Conservation (phyloP, 2,113 vertebrate genomes). For the Bothrops jararaca region DNA sequence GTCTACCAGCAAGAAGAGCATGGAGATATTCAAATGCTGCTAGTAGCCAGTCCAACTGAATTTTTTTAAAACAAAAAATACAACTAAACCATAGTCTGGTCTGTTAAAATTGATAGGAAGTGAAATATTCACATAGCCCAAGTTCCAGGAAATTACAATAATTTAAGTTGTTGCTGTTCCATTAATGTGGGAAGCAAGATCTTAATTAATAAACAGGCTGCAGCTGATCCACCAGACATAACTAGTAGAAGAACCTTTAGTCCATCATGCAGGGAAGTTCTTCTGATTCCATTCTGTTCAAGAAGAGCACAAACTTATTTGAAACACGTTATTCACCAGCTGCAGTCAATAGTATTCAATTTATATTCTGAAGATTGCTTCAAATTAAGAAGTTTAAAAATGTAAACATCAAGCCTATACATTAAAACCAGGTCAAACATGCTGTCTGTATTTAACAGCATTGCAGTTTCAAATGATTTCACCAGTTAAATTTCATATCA, state of each 20-base stretch:
- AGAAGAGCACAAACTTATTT: neutral
- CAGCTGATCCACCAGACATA: neutral
- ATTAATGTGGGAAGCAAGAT: neutral
- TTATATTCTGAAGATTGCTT: neutral
- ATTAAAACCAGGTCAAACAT: neutral
- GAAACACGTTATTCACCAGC: neutral
- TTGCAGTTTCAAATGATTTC: neutral
- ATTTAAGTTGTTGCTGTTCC: neutral
- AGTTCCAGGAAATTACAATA: neutral
- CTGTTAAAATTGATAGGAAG: neutral
- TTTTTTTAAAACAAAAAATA: neutral
- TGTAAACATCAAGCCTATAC: neutral
- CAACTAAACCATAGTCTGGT: neutral
- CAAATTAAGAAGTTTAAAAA: neutral
- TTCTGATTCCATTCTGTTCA: neutral
- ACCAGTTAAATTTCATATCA: neutral
- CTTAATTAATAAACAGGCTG: neutral
- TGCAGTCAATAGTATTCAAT: neutral
- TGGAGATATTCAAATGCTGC: neutral
- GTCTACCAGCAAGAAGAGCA: neutral
- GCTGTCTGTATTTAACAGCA: neutral
- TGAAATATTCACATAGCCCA: neutral
- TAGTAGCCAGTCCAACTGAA: neutral
- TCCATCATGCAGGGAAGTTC: neutral
- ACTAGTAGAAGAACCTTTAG: neutral